Evolutionary conservation across 2,797 vertebrate species (phyloP).

Genomic region (Alectoris magna): DNA sequence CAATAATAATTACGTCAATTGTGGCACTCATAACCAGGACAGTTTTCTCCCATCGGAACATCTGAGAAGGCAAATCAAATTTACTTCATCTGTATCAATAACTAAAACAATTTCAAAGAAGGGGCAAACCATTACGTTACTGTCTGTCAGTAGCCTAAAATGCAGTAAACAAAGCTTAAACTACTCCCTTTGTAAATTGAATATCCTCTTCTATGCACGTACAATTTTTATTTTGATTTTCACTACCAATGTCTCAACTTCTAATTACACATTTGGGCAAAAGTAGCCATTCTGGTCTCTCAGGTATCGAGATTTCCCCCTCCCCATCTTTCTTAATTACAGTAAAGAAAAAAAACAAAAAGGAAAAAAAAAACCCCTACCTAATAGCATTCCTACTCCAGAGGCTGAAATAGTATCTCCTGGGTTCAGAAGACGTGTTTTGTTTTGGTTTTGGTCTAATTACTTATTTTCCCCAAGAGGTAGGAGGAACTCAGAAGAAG

Average conservation of each 20-base stretch:
- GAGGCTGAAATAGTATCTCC: constrained; percentile 73
- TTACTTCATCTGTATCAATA: constrained; percentile 43
- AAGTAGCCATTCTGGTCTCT: constrained; percentile 66
- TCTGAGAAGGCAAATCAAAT: constrained; percentile 44
- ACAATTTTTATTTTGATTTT: constrained; percentile 41
- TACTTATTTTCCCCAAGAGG: constrained; percentile 66
- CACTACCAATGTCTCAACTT: constrained; percentile 63
- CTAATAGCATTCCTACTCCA: constrained; percentile 65
- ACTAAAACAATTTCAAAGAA: constrained; percentile 52
- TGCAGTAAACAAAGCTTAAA: background rate
- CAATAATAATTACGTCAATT: background rate
- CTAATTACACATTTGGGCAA: constrained; percentile 54
- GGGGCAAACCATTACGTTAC: constrained; percentile 21
- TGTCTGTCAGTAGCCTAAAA: background rate
- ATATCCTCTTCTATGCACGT: background rate
- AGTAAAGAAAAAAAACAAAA: constrained; percentile 29
- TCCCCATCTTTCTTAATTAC: constrained; percentile 58
- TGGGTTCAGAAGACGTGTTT: constrained; percentile 59
- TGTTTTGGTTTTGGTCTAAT: constrained; percentile 80
- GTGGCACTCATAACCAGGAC: constrained; percentile 27
- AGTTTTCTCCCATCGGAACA: constrained; percentile 24
- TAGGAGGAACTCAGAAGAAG: constrained; percentile 69
- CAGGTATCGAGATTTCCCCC: constrained; percentile 43
- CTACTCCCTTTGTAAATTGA: background rate
- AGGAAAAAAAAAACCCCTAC: constrained; percentile 51